These are phyloP conservation scores for Drosophila tripunctata DNA, from an alignment of 2,888 invertebrate genomes.

Conservation along the genomic window DNA sequence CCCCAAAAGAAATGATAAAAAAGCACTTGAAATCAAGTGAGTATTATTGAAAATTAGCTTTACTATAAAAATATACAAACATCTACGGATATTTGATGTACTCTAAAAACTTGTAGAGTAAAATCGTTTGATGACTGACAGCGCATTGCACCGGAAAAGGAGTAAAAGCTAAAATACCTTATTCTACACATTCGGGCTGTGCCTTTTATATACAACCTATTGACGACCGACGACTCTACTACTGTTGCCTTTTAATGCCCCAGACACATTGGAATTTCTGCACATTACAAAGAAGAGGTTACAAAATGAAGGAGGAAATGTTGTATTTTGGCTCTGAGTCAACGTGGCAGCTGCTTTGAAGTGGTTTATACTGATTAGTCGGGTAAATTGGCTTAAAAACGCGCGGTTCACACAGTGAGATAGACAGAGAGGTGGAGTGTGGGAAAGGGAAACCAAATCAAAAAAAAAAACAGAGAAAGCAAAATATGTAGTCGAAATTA, in stretches of 20 bases:
- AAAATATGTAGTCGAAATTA: constrained; percentile 30
- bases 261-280: constrained; percentile 70
- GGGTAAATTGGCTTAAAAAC: constrained; percentile 68
- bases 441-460: neutral
- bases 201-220: constrained; percentile 29
- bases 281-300: constrained; percentile 55
- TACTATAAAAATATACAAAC: neutral
- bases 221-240: constrained; percentile 34
- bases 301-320: constrained; percentile 42
- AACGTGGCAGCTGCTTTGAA: constrained; percentile 63
- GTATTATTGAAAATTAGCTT: neutral
- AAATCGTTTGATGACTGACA: constrained; percentile 35
- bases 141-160: constrained; percentile 44
- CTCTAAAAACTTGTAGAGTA: neutral
- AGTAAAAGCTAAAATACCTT: constrained; percentile 49
- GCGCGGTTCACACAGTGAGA: constrained; percentile 48
- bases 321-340: constrained; percentile 23
- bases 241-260: constrained; percentile 36
- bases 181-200: constrained; percentile 45
- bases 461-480: neutral
- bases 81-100: neutral
- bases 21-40: no score
- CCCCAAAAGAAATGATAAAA: no score
- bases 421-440: neutral
- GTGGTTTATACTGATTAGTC: constrained; percentile 79